These are phyloP conservation scores for Mobula birostris DNA, from an alignment of 2,113 vertebrate species.

Conservation along the genomic window DNA sequence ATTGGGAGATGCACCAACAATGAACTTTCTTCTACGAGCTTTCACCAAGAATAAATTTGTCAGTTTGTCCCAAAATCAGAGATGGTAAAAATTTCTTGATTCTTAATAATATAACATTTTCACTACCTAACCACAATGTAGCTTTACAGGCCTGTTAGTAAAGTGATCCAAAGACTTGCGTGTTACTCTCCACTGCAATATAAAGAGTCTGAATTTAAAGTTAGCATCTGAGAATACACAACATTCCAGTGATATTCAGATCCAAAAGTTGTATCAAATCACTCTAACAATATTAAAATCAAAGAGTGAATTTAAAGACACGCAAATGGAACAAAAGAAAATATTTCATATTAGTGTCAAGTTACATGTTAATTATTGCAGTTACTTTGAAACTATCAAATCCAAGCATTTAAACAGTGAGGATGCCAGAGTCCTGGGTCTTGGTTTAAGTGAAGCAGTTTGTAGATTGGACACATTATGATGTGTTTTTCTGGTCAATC, in stretches of 20 bases:
- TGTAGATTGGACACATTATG: no score
- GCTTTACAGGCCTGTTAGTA: neutral
- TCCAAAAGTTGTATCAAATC: no score
- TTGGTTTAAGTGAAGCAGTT: no score
- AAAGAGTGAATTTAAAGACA: neutral
- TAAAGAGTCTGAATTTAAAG: neutral
- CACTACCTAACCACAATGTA: neutral
- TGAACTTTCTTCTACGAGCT: neutral
- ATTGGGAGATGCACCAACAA: neutral
- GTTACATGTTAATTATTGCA: neutral
- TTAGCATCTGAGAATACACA: neutral
- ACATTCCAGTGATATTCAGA: neutral
- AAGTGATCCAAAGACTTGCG: neutral
- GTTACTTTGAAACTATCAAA: neutral
- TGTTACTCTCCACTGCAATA: neutral
- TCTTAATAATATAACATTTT: neutral
- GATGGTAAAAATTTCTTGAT: neutral
- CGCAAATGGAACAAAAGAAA: neutral
- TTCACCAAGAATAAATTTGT: neutral
- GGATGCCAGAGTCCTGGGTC: no score
- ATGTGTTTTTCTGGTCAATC: no score
- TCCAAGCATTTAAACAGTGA: neutral
- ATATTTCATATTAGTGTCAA: neutral
- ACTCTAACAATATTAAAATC: no score
- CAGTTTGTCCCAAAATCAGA: neutral